Conservation (phyloP, 2,113 vertebrate species). For the Calyptomena viridis region DNA sequence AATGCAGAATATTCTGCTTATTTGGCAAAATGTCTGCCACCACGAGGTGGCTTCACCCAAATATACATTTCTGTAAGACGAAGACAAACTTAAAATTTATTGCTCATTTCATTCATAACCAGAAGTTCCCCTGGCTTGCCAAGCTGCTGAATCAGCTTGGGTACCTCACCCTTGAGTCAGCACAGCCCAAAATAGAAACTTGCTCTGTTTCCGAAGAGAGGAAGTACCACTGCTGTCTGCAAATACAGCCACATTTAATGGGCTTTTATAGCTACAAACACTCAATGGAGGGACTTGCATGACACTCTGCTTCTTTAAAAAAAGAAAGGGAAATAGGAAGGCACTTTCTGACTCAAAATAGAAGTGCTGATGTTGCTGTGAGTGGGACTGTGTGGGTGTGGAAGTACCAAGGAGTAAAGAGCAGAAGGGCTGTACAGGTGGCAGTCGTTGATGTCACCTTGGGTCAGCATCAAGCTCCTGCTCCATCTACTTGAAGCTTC, state of each 20-base stretch:
- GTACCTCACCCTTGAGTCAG: constrained; percentile 59
- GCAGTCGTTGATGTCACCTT: not conserved
- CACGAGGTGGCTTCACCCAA: constrained; percentile 20
- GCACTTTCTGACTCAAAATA: not conserved
- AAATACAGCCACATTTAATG: not conserved
- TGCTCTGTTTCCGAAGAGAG: not conserved
- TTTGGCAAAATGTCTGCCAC: not conserved
- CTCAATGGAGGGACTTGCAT: not conserved
- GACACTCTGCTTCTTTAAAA: not conserved
- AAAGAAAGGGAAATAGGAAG: not conserved
- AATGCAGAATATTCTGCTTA: not conserved
- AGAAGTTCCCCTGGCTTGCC: constrained; percentile 29
- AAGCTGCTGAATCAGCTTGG: constrained; percentile 52
- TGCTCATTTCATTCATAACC: constrained; percentile 27
- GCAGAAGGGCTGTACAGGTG: not conserved
- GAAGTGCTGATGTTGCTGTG: not conserved
- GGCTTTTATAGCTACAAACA: not conserved
- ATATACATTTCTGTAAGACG: not conserved
- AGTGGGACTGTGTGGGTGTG: not conserved
- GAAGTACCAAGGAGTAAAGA: not conserved
- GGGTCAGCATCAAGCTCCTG: not conserved
- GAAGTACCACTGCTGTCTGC: constrained; percentile 17
- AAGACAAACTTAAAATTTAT: constrained; percentile 18
- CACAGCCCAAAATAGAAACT: constrained; percentile 53
- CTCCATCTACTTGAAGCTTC: not conserved